These are phyloP conservation scores for Melipona bicolor DNA, from an alignment of 2,888 invertebrate genomes.

Conservation along the genomic window DNA sequence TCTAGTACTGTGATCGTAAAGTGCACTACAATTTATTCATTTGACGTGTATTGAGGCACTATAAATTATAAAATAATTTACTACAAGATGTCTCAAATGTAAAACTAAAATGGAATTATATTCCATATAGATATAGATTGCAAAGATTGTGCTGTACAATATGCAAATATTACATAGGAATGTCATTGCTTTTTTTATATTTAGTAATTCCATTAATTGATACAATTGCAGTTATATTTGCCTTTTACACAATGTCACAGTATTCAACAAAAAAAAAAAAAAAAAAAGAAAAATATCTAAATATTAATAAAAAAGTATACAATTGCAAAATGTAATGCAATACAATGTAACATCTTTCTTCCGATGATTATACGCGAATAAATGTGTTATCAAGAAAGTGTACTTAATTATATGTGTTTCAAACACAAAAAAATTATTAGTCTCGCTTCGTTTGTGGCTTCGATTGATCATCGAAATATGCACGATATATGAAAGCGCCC, in stretches of 20 bases:
- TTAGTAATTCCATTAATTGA: constrained; percentile 42
- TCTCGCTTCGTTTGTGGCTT: constrained; percentile 76
- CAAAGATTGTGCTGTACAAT: constrained; percentile 54
- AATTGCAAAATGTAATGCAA: constrained; percentile 44
- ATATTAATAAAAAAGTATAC: constrained; percentile 38
- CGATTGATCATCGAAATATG: constrained; percentile 86
- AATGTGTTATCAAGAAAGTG: constrained; percentile 56
- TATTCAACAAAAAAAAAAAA: constrained; percentile 46
- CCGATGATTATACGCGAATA: constrained; percentile 34
- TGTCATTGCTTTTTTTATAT: constrained; percentile 55
- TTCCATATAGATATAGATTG: constrained; percentile 41
- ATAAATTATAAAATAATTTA: constrained; percentile 32
- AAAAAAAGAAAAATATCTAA: constrained; percentile 30
- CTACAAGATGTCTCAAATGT: constrained; percentile 34
- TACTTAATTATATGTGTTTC: constrained; percentile 58
- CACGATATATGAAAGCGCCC: constrained; percentile 91
- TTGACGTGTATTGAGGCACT: constrained; percentile 30
- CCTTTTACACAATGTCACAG: constrained; percentile 33
- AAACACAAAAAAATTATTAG: constrained; percentile 58
- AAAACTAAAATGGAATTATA: constrained; percentile 31
- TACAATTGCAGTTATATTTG: constrained; percentile 37
- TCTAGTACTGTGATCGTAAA: constrained; percentile 51
- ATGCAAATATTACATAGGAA: constrained; percentile 54
- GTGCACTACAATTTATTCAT: constrained; percentile 47
- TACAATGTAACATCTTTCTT: constrained; percentile 47